Conservation (phyloP, 1,140 invertebrate species). For the Drosophila parabipectinata region DNA sequence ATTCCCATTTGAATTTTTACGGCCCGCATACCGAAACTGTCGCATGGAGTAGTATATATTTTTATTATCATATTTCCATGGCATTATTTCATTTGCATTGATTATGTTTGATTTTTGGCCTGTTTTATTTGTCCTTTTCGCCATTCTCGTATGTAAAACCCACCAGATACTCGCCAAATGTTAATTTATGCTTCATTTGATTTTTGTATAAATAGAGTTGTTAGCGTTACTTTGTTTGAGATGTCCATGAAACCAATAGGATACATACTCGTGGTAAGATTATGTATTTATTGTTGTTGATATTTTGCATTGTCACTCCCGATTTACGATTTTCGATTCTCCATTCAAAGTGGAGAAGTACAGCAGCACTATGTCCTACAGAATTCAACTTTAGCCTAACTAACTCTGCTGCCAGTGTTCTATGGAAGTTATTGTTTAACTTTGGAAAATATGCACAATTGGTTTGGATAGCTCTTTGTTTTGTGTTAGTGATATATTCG, state of each 20-base stretch:
- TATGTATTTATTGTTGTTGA: conserved; percentile 64
- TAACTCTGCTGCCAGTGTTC: conserved; percentile 29
- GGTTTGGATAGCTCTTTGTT: conserved; percentile 69
- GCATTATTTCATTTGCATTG: conserved; percentile 54
- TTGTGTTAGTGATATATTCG: conserved; percentile 58
- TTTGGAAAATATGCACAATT: conserved; percentile 78
- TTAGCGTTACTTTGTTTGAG: conserved; percentile 59
- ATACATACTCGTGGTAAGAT: conserved; percentile 54
- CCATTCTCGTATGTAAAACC: conserved; percentile 24
- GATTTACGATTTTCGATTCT: not conserved
- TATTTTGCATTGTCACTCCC: conserved; percentile 30
- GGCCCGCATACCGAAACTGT: not conserved
- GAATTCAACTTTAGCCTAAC: conserved; percentile 66
- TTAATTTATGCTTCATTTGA: conserved; percentile 35
- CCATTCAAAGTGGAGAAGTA: not conserved
- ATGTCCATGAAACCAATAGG: conserved; percentile 79
- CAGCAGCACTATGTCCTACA: conserved; percentile 10
- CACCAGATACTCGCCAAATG: conserved; percentile 15
- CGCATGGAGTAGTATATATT: conserved; percentile 25
- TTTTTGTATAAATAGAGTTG: conserved; percentile 46
- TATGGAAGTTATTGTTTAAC: conserved; percentile 44
- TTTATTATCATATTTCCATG: conserved; percentile 48
- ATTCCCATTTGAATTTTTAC: conserved; percentile 41
- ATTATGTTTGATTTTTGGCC: conserved; percentile 38
- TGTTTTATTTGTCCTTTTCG: conserved; percentile 23